Conservation (phyloP, 2,888 invertebrate genomes). For the Ophion slaviceki region DNA sequence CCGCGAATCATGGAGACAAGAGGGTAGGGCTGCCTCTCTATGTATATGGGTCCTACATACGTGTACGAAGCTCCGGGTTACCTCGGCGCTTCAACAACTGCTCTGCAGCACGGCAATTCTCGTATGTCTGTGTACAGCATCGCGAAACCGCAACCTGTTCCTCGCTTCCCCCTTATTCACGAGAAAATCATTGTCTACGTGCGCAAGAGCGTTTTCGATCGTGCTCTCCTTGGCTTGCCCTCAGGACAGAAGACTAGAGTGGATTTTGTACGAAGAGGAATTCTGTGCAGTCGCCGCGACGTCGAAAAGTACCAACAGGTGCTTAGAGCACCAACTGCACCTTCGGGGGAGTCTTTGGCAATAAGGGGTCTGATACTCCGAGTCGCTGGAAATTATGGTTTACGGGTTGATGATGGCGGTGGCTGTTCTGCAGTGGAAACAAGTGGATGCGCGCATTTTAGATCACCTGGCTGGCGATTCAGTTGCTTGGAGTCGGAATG, state of each 20-base stretch:
- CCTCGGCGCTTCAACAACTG: slow-evolving; percentile 38
- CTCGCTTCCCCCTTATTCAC: slow-evolving; percentile 35
- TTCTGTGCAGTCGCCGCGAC: background rate
- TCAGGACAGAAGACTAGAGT: background rate
- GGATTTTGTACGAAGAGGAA: background rate
- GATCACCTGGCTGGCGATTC: background rate
- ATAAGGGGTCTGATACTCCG: background rate
- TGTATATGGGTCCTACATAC: slow-evolving; percentile 7
- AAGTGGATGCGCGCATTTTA: background rate
- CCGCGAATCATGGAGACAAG: slow-evolving; percentile 59
- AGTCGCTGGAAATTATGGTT: background rate
- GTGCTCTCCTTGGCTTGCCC: background rate
- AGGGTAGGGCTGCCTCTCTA: slow-evolving; percentile 46
- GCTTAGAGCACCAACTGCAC: background rate
- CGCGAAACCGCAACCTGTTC: slow-evolving; percentile 59
- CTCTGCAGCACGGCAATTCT: slow-evolving; percentile 23
- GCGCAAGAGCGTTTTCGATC: slow-evolving; percentile 40
- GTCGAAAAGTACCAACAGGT: slow-evolving; percentile 1
- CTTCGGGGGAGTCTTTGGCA: background rate
- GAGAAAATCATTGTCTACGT: slow-evolving; percentile 41
- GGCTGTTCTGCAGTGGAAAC: background rate
- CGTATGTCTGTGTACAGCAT: slow-evolving; percentile 29
- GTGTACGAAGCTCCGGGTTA: slow-evolving; percentile 44
- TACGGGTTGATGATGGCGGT: background rate
- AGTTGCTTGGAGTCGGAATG: background rate